These are phyloP conservation scores for Chrysodeixis includens DNA, from an alignment of 2,888 invertebrate genomes.

Conservation along the genomic window DNA sequence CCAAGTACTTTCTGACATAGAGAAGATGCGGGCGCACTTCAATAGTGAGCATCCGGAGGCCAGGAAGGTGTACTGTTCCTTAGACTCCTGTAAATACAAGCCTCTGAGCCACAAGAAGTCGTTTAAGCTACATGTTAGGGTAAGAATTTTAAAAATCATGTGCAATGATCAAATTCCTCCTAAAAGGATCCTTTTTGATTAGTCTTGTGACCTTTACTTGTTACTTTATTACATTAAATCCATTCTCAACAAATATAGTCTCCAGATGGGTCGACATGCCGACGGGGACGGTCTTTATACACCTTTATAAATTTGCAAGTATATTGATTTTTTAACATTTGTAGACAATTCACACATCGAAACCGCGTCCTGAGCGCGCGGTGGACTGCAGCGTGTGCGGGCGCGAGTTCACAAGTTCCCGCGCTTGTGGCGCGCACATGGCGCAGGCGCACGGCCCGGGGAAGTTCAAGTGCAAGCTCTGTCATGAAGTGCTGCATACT, in stretches of 20 bases:
- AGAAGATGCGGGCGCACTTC: constrained; percentile 80
- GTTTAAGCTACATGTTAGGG: constrained; percentile 83
- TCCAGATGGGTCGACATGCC: no score
- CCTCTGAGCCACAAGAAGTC: constrained; percentile 83
- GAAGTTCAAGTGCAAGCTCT: constrained; percentile 86
- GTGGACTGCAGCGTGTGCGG: constrained; percentile 73
- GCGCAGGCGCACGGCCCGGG: constrained; percentile 82
- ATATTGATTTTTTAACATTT: no score
- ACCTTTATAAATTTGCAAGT: no score
- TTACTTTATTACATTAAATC: no score
- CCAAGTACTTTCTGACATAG: constrained; percentile 70
- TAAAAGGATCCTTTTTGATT: no score
- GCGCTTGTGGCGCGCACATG: constrained; percentile 79
- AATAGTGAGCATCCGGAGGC: constrained; percentile 75
- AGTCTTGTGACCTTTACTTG: no score
- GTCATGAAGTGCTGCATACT: constrained; percentile 80
- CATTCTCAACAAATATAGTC: no score
- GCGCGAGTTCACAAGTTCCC: constrained; percentile 75
- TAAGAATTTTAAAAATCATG: constrained; percentile 55
- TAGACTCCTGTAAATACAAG: constrained; percentile 78
- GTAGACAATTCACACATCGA: constrained; percentile 70
- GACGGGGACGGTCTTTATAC: no score
- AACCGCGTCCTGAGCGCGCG: constrained; percentile 57
- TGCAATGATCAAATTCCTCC: no score
- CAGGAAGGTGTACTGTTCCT: constrained; percentile 78